A percentile compares a stretch with the other conserved stretches of the same genome.
Evolutionary conservation across 2,888 invertebrate genomes (phyloP).

Genomic region (Fragum sueziense): DNA sequence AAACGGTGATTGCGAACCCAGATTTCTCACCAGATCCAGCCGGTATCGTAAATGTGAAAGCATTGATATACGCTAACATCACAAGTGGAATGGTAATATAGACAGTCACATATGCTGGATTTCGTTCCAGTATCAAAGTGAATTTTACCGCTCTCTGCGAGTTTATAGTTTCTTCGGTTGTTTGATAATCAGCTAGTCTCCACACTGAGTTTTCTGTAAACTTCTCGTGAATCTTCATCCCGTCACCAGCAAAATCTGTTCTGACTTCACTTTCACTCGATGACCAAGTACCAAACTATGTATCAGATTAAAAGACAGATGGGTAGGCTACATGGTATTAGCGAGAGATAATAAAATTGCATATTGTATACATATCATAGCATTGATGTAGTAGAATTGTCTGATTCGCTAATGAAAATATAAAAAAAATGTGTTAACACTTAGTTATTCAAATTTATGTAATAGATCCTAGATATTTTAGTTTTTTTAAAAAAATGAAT

Average conservation of each 20-base stretch:
- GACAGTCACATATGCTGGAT: conserved; percentile 41
- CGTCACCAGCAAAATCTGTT: conserved; percentile 33
- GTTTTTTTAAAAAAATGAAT: too few relatives aligned
- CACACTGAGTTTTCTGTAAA: conserved; percentile 51
- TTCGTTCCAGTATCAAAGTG: conserved; percentile 36
- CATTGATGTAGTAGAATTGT: too few relatives aligned
- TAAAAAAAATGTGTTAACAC: too few relatives aligned
- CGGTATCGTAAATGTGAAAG: conserved; percentile 48
- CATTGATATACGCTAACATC: conserved; percentile 46
- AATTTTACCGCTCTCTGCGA: conserved; percentile 36
- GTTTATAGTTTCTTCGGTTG: conserved; percentile 14
- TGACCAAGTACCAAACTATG: conserved; percentile 54
- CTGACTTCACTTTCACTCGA: conserved; percentile 24
- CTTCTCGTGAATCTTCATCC: conserved; percentile 39
- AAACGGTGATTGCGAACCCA: conserved; percentile 45
- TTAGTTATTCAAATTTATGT: too few relatives aligned
- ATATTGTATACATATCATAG: too few relatives aligned
- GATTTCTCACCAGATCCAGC: conserved; percentile 47
- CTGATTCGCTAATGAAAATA: too few relatives aligned
- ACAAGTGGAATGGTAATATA: conserved; percentile 49
- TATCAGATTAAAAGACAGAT: too few relatives aligned
- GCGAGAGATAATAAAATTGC: too few relatives aligned
- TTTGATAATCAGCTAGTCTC: conserved; percentile 24
- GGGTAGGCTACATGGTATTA: too few relatives aligned
- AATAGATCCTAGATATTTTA: too few relatives aligned